Conservation (phyloP, 2,113 vertebrate species). For the Ivindomyrus marchei region DNA sequence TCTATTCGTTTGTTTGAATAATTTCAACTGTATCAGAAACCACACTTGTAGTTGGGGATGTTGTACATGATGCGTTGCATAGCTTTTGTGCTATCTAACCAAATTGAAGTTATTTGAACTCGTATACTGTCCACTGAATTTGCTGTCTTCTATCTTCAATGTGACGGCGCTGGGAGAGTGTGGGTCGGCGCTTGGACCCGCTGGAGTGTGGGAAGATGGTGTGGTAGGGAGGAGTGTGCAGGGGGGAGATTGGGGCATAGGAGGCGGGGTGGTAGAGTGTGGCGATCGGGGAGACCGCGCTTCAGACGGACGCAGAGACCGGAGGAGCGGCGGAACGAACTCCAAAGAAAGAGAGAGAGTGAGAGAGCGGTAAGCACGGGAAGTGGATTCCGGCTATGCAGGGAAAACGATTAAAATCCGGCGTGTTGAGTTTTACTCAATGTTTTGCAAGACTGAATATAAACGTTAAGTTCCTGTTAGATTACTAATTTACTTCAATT, state of each 20-base stretch:
- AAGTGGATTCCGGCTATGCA: background rate
- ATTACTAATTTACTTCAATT: background rate
- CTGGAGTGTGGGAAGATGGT: slow-evolving; percentile 11
- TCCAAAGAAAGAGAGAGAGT: slow-evolving; percentile 33
- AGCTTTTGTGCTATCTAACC: background rate
- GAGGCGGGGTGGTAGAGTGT: slow-evolving; percentile 49
- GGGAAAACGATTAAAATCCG: background rate
- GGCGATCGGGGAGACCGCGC: slow-evolving; percentile 44
- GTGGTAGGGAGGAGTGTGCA: background rate
- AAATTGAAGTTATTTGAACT: background rate
- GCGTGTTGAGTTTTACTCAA: background rate
- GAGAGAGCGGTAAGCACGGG: slow-evolving; percentile 45
- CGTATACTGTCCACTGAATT: background rate
- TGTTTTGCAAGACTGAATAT: background rate
- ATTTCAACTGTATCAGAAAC: background rate
- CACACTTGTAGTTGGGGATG: background rate
- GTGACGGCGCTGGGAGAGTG: background rate
- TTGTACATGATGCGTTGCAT: background rate
- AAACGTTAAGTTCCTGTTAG: background rate
- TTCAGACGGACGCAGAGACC: slow-evolving; percentile 47
- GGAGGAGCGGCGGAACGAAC: slow-evolving; percentile 39
- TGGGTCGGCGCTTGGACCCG: slow-evolving; percentile 8
- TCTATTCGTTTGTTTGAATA: background rate
- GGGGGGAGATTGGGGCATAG: slow-evolving; percentile 49
- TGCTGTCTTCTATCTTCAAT: background rate